Evolutionary conservation across 2,797 vertebrate species (phyloP).

Genomic region (Halcyon chelicuti): DNA sequence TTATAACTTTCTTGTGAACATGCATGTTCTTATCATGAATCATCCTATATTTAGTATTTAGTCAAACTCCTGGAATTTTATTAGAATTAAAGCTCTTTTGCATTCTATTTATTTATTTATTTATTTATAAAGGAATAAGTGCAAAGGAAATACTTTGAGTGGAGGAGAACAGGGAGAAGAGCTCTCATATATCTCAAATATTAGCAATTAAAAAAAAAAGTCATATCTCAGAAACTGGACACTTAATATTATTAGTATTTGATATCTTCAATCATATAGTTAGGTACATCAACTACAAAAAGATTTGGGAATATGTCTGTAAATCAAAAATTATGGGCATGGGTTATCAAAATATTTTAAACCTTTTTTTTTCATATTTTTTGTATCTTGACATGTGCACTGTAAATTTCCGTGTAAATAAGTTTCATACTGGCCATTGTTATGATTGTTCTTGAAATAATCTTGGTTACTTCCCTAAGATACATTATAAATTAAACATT

Average conservation of each 20-base stretch:
- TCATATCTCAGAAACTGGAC: background rate
- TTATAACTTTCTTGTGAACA: background rate
- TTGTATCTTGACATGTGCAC: background rate
- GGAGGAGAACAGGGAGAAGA: background rate
- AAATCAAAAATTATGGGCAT: background rate
- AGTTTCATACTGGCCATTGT: background rate
- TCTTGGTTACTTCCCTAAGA: constrained; percentile 1
- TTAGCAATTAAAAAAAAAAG: background rate
- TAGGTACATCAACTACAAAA: background rate
- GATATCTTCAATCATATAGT: background rate
- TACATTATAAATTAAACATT: constrained; percentile 45
- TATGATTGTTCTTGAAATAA: constrained; percentile 13
- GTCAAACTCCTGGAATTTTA: background rate
- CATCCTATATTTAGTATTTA: background rate
- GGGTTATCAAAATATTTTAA: background rate
- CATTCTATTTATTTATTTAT: background rate
- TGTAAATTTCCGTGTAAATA: background rate
- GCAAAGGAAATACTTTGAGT: background rate
- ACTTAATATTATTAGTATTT: background rate
- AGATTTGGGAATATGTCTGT: background rate
- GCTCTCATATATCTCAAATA: background rate
- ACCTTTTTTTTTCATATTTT: background rate
- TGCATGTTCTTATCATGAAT: background rate
- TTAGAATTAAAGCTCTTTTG: background rate
- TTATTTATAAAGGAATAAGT: background rate